Conservation (phyloP, 2,888 invertebrate genomes). For the Hirtodrosophila histrioides region DNA sequence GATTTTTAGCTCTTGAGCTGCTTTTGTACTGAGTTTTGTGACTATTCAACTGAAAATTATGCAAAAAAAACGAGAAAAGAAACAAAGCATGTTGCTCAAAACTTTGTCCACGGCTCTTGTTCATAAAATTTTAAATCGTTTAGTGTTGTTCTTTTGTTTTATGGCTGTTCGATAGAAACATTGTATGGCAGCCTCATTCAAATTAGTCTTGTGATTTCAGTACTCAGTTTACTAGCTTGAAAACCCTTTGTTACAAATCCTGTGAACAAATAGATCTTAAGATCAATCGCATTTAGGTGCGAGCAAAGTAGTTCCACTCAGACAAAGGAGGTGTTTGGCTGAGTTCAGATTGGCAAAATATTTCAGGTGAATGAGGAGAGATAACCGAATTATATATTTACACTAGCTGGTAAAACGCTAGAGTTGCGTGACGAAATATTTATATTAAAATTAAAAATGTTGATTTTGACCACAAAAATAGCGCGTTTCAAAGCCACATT, state of each 20-base stretch:
- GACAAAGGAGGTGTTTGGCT: no score
- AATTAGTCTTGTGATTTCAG: constrained; percentile 12
- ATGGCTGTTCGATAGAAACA: constrained; percentile 10
- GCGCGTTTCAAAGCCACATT: no score
- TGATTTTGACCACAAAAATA: no score
- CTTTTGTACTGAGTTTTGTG: constrained; percentile 34
- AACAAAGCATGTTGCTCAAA: constrained; percentile 9
- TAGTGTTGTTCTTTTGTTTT: constrained; percentile 26
- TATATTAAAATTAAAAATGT: no score
- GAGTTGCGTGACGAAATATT: no score
- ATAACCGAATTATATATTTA: no score
- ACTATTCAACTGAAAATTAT: constrained; percentile 63
- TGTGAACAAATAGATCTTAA: constrained; percentile 11
- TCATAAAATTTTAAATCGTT: constrained; percentile 16
- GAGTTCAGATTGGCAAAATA: no score
- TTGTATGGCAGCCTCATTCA: constrained; percentile 1
- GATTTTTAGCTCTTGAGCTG: constrained; percentile 21
- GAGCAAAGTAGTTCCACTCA: not conserved
- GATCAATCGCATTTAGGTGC: not conserved
- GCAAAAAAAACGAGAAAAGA: constrained; percentile 27
- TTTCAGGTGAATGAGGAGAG: no score
- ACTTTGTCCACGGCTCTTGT: constrained; percentile 22
- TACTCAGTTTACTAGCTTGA: constrained; percentile 15
- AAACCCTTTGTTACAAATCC: constrained; percentile 2
- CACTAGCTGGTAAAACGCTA: no score